Base-by-base conservation (phyloP, 30 jellyfish, hydroid and myxozoan species). In the Clytia hemisphaerica region DNA sequence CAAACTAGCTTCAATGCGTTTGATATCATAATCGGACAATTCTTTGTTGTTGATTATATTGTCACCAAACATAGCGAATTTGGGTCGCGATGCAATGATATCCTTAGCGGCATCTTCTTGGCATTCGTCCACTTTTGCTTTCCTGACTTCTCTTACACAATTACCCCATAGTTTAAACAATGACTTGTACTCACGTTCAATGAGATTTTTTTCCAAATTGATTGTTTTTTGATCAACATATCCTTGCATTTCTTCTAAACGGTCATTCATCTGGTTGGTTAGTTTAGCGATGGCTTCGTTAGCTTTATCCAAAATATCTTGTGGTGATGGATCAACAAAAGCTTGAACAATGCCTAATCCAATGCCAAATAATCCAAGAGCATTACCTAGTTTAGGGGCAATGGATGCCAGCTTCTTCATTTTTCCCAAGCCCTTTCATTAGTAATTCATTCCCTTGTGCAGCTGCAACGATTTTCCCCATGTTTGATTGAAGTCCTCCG, bases 381-480 rank as follows among this genome's bases (percentile, higher is more conserved):
- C 67, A 44, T 65, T 35, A 26, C 45, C 79, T 21, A 67, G 79
- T 19, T 67, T 67, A 44, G 79, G 79, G 6, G 79, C 79, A n/a
- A n/a, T n/a, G n/a, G n/a, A n/a, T n/a, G n/a, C n/a, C n/a, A n/a
- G n/a, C 29, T n/a, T 44, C 32, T 2, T 38, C 50, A 1, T 67
- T 67, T 46, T 3, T 42, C 25, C 29, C 42, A 16, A 67, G 28
- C 2, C 67, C 63, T n/a, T 67, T 14, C 49, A 67, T 38, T 35
- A 45, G 28, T 26, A n/a, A 14, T 42, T 49, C 1, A 1, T 30
- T 6, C 18, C 16, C 16, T 37, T 2, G 29, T 16, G 48, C 67
- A 14, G 12, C 34, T 2, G 67, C 79, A 21, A 67, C 67, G 33
- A 31, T 28, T 21, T n/a, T 40, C 1, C 35, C 14, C 9, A 31